Evolutionary conservation across 2,888 invertebrate genomes (phyloP).

Genomic region (Tipula helvola): DNA sequence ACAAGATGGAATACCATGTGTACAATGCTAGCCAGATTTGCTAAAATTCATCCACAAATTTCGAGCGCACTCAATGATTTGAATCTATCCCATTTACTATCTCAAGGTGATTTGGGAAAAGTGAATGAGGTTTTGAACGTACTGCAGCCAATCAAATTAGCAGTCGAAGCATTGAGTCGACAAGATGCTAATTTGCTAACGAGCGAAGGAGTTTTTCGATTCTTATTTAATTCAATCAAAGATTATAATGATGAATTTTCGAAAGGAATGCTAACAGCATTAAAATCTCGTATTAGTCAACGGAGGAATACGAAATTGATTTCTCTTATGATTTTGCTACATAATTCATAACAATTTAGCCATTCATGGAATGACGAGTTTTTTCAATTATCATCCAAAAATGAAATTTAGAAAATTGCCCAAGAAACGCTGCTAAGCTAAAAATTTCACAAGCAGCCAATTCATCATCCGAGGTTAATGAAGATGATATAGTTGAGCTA

Average conservation of each 20-base stretch:
- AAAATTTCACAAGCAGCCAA: background rate
- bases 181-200: background rate
- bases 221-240: background rate
- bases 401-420: background rate
- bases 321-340: too few relatives aligned
- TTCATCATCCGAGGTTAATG: too few relatives aligned
- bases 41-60: background rate
- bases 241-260: background rate
- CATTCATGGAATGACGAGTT: too few relatives aligned
- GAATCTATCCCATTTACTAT: too few relatives aligned
- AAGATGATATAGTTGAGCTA: too few relatives aligned
- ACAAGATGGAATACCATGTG: slow-evolving; percentile 16
- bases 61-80: too few relatives aligned
- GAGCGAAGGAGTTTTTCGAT: background rate
- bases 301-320: background rate
- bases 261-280: background rate
- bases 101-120: too few relatives aligned
- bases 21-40: background rate
- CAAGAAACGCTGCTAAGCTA: background rate
- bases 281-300: background rate
- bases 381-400: too few relatives aligned
- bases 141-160: too few relatives aligned
- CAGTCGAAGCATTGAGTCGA: too few relatives aligned
- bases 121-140: too few relatives aligned
- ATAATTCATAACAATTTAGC: too few relatives aligned